Conservation (phyloP, 2,888 invertebrate genomes). For the Melitaea athalia region DNA sequence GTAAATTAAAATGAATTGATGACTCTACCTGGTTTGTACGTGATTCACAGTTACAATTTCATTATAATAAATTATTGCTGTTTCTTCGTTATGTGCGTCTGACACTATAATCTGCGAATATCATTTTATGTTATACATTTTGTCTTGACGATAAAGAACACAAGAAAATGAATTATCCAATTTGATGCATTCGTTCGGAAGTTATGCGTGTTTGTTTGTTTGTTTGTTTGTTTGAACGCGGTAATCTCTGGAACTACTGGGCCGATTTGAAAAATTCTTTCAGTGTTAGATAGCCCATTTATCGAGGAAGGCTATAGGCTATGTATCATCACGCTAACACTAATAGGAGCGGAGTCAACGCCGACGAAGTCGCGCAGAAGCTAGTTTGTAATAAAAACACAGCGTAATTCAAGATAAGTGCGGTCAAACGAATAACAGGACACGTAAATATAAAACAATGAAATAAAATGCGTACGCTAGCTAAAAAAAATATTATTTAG, state of each 20-base stretch:
- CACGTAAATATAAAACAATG: slow-evolving; percentile 12
- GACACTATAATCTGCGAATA: neutral
- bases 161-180: too few relatives aligned
- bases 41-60: slow-evolving; percentile 26
- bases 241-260: too few relatives aligned
- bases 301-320: too few relatives aligned
- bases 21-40: slow-evolving; percentile 50
- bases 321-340: too few relatives aligned
- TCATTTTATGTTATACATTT: too few relatives aligned
- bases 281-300: too few relatives aligned
- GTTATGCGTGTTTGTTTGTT: neutral
- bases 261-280: too few relatives aligned
- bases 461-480: slow-evolving; percentile 21
- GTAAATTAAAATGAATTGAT: slow-evolving; percentile 66
- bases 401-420: neutral
- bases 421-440: slow-evolving; percentile 7
- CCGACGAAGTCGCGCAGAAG: too few relatives aligned
- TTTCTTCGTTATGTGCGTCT: neutral
- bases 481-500: slow-evolving; percentile 28
- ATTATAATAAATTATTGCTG: slow-evolving; percentile 8
- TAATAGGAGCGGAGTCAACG: too few relatives aligned
- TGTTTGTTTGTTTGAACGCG: too few relatives aligned
- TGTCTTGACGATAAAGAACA: too few relatives aligned
- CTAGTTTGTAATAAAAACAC: slow-evolving; percentile 4
- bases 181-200: too few relatives aligned